These are phyloP conservation scores for Triops cancriformis DNA, from an alignment of 1,140 invertebrate species.

Conservation along the genomic window DNA sequence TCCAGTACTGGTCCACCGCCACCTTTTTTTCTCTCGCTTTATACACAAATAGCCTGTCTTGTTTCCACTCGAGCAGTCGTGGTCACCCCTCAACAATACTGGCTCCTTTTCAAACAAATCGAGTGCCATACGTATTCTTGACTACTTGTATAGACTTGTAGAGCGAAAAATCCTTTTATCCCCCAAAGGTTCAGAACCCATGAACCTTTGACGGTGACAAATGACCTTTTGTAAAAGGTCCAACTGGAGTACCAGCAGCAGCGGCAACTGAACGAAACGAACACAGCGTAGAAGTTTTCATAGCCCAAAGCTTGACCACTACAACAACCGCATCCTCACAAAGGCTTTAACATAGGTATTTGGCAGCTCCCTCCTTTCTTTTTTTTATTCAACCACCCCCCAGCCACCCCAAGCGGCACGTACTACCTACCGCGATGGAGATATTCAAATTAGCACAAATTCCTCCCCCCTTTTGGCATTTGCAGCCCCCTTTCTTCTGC, in stretches of 20 bases:
- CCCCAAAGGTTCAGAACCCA: background rate
- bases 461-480: too few relatives aligned
- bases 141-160: background rate
- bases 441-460: background rate
- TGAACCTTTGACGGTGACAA: slow-evolving; percentile 4
- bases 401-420: background rate
- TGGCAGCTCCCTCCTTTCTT: background rate
- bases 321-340: background rate
- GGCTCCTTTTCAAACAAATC: background rate
- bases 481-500: background rate
- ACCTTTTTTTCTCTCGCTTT: background rate
- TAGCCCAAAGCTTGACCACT: background rate
- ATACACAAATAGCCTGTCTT: background rate
- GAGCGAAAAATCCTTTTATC: background rate
- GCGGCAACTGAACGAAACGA: background rate
- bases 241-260: background rate
- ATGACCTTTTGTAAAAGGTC: background rate
- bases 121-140: background rate
- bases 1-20: background rate
- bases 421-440: background rate
- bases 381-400: too few relatives aligned
- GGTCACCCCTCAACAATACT: background rate
- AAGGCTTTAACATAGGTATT: background rate
- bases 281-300: background rate
- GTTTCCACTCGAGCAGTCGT: slow-evolving; percentile 8